phyloP scores from a whole-genome alignment of 2,113 vertebrate species.

The Mormoops blainvillei region DNA sequence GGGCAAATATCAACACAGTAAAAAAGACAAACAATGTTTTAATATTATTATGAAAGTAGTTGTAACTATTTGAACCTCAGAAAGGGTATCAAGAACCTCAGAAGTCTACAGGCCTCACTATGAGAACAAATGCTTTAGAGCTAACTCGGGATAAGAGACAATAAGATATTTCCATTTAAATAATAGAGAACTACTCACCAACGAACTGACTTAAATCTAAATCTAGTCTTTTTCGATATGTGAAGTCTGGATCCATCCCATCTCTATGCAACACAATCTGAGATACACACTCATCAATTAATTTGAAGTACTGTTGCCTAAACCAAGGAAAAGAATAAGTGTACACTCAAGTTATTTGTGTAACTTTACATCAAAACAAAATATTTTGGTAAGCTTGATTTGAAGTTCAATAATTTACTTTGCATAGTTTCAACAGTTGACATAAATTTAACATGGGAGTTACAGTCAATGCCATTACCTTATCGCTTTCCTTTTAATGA shows the following conservation, averaged over 20 bases:
- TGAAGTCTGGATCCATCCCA: slow-evolving; percentile 95
- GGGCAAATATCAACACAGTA: neutral
- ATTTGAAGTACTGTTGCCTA: slow-evolving; percentile 97
- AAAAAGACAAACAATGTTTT: neutral
- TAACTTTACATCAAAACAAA: neutral
- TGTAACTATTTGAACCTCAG: neutral
- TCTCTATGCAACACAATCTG: slow-evolving; percentile 96
- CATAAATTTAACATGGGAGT: neutral
- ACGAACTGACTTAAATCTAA: slow-evolving; percentile 92
- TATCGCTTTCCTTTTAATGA: neutral
- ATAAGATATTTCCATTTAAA: neutral
- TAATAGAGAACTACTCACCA: slow-evolving; percentile 81
- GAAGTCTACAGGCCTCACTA: neutral
- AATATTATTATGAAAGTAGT: neutral
- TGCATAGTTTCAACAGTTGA: neutral
- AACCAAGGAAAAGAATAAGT: slow-evolving; percentile 45
- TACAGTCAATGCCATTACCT: neutral
- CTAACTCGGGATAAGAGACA: neutral
- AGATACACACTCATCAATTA: slow-evolving; percentile 97
- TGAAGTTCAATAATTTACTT: neutral
- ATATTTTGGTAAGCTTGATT: neutral
- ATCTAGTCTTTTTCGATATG: slow-evolving; percentile 94
- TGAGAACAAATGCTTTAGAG: neutral
- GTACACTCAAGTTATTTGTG: neutral
- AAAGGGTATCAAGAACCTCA: neutral